Evolutionary conservation across 35 echinoderm and acorn worm genomes (phyloP).

Genomic region (Chiridota heheva): DNA sequence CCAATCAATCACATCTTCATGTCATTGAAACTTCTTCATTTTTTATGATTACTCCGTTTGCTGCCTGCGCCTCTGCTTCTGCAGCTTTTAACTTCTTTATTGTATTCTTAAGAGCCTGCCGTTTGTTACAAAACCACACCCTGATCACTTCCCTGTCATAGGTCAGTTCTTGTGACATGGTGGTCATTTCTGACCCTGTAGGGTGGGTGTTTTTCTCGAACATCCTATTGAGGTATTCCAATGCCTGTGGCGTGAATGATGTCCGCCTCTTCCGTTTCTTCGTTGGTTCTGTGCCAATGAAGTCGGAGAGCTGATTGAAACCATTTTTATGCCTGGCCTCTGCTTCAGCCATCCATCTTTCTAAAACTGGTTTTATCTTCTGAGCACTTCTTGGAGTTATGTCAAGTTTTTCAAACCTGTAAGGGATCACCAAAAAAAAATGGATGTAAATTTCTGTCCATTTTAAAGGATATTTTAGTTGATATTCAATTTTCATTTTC

Average conservation of each 20-base stretch:
- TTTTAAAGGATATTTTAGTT: no score
- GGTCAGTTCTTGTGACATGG: slow-evolving; percentile 80
- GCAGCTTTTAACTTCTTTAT: slow-evolving; percentile 98
- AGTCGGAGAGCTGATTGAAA: slow-evolving; percentile 91
- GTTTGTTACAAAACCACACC: slow-evolving; percentile 99
- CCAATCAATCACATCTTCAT: no score
- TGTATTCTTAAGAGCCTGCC: slow-evolving; percentile 95
- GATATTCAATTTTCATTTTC: no score
- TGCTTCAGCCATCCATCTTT: slow-evolving; percentile 98
- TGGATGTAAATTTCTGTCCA: neutral
- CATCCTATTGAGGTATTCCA: slow-evolving; percentile 87
- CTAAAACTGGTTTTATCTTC: slow-evolving; percentile 98
- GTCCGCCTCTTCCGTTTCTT: slow-evolving; percentile 99
- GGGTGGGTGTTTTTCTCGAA: slow-evolving; percentile 99
- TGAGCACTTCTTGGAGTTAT: slow-evolving; percentile 99
- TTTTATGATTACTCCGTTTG: no score
- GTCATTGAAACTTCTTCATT: no score
- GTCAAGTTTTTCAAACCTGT: slow-evolving; percentile 98
- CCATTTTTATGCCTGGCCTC: slow-evolving; percentile 99
- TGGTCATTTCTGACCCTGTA: slow-evolving; percentile 90
- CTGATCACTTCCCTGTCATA: slow-evolving; percentile 96
- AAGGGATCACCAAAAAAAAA: neutral
- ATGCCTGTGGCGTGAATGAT: slow-evolving; percentile 96
- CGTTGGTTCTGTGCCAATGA: slow-evolving; percentile 91
- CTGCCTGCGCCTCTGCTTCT: slow-evolving; percentile 41